Base-by-base conservation (phyloP, 2,888 invertebrate species). In the Spisula solida region DNA sequence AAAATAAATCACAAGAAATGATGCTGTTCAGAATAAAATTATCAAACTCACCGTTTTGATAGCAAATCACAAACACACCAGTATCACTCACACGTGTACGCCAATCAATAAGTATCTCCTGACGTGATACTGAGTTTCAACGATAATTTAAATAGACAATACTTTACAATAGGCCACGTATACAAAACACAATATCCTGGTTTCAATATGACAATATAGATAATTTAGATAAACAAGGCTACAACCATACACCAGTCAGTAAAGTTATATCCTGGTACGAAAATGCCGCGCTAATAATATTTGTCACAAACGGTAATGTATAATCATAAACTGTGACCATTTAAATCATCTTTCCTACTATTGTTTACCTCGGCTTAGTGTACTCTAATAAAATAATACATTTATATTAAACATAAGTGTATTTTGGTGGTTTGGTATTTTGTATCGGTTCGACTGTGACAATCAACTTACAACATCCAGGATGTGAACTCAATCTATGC, bases 1-100 rank as follows among this genome's bases (percentile, higher is more conserved):
- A 51, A 16, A 16, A 51, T 16, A 51, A 51, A 16, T 51, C 1
- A 51, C 14, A 51, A 8, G 16, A 51, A 51, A 51, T 16, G 51
- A 16, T 12, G 51, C 80, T 48, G 41, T 41, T 80, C n/a, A 80
- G 14, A 80, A 34, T 41, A 20, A 80, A 80, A 41, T 80, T 25
- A 79, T 79, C 29, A 12, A 10, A 75, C 84, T 84, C 48, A 84
- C 84, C 84, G 34, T 84, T 84, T 25, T 75, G 84, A 75, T 84
- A 70, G 20, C 70, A 14, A 10, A 16, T 51, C 51, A 51, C 51
- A 51, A 41, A 41, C 41, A 41, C 41, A 41, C 41, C 41, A 41
- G 41, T 41, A 41, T 41, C 41, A 41, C 8, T 2, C 41, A 41
- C 41, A 41, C 41, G 41, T 41, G 41, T 51, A 51, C 51, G 14